Evolutionary conservation across 2,888 invertebrate genomes (phyloP), one percentile per base, ranked within the genome.

Genomic region (Microctonus hyperodae): DNA sequence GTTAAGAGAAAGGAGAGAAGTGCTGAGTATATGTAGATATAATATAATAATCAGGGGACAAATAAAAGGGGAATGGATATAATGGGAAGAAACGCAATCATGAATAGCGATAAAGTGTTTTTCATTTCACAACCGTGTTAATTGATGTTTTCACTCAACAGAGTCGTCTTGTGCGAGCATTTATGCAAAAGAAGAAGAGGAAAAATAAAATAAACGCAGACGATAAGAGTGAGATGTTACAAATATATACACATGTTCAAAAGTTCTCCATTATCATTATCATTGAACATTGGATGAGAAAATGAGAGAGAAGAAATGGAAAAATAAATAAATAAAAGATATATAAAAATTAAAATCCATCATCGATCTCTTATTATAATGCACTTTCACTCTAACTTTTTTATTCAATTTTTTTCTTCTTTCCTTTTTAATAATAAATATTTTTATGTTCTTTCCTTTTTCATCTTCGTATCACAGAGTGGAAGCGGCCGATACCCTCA

Each of bases 401-500:
- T 57, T 25, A 9, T 53, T 25, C 11, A 16, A 33, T 40, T 57
- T 20, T 25, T 33, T 16, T 37, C 62, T 53, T 25, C 50, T 33
- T 48, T 28, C 7, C 7, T 28, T 28, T 7, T 28, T 28, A 5
- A 28, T 7, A 5, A 28, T 7, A 7, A 7, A 53, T 61, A 13
- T 62, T 53, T 28, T 53, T 61, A 16, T 62, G 37, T 28, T 53
- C 13, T 53, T 53, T 35, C 51, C 40, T 61, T 33, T 33, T 64
- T 67, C 67, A 65, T 68, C 64, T 70, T 64, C 73, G 77, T 83
- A 83, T 79, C 81, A 73, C 72, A 74, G 70, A 74, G 70, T 22
- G 76, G n/a, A 75, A 77, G 16, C 16, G 81, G 78, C 82, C 78
- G 82, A 83, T 83, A 83, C 81, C 83, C 83, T 82, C 82, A 73